Percentiles rank a stretch among this genome's conserved stretches.
Conservation (phyloP, 2,113 vertebrate genomes). For the Crypturellus undulatus region DNA sequence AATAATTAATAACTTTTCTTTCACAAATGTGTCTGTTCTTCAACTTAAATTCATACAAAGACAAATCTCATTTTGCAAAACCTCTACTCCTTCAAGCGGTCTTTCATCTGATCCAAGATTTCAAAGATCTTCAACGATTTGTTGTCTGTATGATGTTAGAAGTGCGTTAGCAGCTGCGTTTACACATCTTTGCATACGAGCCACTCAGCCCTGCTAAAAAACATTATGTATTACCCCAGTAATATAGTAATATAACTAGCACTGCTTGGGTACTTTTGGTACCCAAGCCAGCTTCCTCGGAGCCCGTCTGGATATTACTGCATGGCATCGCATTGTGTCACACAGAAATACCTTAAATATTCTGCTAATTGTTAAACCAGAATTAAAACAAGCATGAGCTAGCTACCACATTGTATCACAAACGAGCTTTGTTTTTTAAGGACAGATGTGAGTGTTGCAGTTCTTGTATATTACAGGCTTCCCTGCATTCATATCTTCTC, state of each 20-base stretch:
- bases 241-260: neutral
- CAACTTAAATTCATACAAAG: neutral
- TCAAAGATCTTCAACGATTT: neutral
- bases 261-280: neutral
- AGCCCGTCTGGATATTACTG: neutral
- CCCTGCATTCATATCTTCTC: neutral
- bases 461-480: neutral
- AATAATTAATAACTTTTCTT: neutral
- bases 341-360: neutral
- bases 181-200: neutral
- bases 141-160: neutral
- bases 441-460: rapidly evolving
- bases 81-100: neutral
- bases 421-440: neutral
- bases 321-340: neutral
- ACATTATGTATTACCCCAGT: neutral
- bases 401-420: neutral
- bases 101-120: neutral
- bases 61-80: neutral
- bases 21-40: neutral
- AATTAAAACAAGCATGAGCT: neutral
- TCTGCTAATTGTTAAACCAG: neutral
- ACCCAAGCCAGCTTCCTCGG: neutral
- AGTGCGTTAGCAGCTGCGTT: neutral
- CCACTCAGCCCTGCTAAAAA: neutral